Evolutionary conservation across 2,888 invertebrate species (phyloP), one percentile per base, ranked within the genome.

Genomic region (Luperina testacea): DNA sequence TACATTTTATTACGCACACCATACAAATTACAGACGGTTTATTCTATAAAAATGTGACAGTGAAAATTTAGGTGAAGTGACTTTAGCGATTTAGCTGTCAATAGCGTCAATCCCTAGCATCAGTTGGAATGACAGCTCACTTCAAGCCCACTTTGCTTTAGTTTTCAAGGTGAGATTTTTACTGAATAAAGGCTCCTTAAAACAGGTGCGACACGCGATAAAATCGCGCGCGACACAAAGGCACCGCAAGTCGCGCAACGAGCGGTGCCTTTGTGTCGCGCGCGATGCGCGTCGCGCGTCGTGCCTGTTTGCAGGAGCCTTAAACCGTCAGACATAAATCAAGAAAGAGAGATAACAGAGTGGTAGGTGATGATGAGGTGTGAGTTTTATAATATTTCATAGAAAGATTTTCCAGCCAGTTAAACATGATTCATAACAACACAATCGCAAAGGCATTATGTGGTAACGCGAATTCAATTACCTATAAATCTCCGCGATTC

Each of bases 381-480:
- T 20, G 20, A 64, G 24, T 48, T 51, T 4, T 7, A 32, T 8
- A 24, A 51, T 8, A 32, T 69, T 51, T 32, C 11, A 51, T 51
- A 11, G 20, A 48, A 11, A 20, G 5, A 38, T 70, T 75, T 57
- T 75, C 42, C 13, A n/a, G 20, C 8, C 8, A 1, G 24, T 1
- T 63, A 76, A 32, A 11, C 38, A 64, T 17, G 32, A 38, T 45
- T 0, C 17, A 48, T 27, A 27, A n/a, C 32, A 74, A 57, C 17
- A n/a, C 42, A 64, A 71, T 63, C 51, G n/a, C 32, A 38, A 27
- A 0, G 7, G 59, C 15, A 78, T 78, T 24, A 78, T n/a, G 51
- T 51, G 57, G 57, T 69, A 77, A 82, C 61, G 57, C 67, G 48
- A 65, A 74, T 78, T 63, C 67, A 82, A 82, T 83, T 78, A 73